A percentile compares a stretch with the other conserved stretches of the same genome.
These are phyloP conservation scores for Catagonus wagneri DNA, from an alignment of 2,113 vertebrate genomes.

Conservation along the genomic window DNA sequence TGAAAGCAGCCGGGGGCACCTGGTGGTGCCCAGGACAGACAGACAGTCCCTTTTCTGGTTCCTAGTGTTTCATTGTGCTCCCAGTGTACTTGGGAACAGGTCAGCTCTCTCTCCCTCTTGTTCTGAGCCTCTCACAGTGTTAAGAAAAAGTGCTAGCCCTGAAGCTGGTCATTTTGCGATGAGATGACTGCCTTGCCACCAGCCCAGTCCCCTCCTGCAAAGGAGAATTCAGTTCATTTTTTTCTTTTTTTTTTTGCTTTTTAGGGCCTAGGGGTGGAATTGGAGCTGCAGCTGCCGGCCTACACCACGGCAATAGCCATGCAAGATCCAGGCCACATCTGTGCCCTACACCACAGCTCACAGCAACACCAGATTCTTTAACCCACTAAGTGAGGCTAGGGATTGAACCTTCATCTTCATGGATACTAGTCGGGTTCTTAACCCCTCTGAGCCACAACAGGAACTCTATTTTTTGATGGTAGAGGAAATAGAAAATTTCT, in stretches of 20 bases:
- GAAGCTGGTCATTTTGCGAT: not conserved
- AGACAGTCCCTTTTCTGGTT: not conserved
- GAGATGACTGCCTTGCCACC: not conserved
- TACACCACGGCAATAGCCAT: too few species aligned
- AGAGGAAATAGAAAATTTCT: not conserved
- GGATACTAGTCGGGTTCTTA: too few species aligned
- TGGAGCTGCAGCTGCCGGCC: too few species aligned
- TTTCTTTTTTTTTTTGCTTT: too few species aligned
- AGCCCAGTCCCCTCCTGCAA: not conserved
- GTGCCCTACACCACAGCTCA: too few species aligned
- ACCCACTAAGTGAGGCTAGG: too few species aligned
- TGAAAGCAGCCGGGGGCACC: not conserved
- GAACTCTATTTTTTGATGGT: not conserved
- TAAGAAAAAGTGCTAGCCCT: rapidly evolving
- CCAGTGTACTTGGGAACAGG: rapidly evolving
- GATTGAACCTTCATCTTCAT: too few species aligned
- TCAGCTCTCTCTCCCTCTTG: too few species aligned
- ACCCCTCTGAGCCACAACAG: too few species aligned
- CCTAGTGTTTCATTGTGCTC: not conserved
- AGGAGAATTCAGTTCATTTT: not conserved
- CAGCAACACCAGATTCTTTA: too few species aligned
- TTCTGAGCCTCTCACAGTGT: rapidly evolving
- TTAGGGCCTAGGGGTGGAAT: too few species aligned
- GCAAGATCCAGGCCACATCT: too few species aligned
- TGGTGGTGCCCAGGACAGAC: rapidly evolving